phyloP scores from a whole-genome alignment of 2,113 vertebrate genomes.

The Xenopus tropicalis region UCB_Xtro_10.0 CM004449.2:90189501-90190000 shows the following conservation, averaged over 20 bases:
- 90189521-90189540: slow-evolving; percentile 98
- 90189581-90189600: slow-evolving; percentile 97
- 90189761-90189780: slow-evolving; percentile 26
- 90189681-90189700: slow-evolving; percentile 92
- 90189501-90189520: slow-evolving; percentile 92
- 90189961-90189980: no score
- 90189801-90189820: slow-evolving; percentile 12
- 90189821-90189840: background rate
- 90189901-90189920: no score
- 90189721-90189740: slow-evolving; percentile 28
- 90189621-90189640: slow-evolving; percentile 89
- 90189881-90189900: no score
- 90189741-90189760: slow-evolving; percentile 6
- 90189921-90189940: no score
- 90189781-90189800: slow-evolving; percentile 37
- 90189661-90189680: slow-evolving; percentile 86
- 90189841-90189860: slow-evolving; percentile 9
- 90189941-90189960: no score
- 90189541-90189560: slow-evolving; percentile 95
- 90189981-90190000: no score
- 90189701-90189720: slow-evolving; percentile 30
- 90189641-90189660: slow-evolving; percentile 91
- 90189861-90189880: no score
- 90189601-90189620: slow-evolving; percentile 82
- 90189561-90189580: slow-evolving; percentile 97